phyloP scores from a whole-genome alignment of 2,113 vertebrate genomes.

The Neopipo cinnamomea region DNA sequence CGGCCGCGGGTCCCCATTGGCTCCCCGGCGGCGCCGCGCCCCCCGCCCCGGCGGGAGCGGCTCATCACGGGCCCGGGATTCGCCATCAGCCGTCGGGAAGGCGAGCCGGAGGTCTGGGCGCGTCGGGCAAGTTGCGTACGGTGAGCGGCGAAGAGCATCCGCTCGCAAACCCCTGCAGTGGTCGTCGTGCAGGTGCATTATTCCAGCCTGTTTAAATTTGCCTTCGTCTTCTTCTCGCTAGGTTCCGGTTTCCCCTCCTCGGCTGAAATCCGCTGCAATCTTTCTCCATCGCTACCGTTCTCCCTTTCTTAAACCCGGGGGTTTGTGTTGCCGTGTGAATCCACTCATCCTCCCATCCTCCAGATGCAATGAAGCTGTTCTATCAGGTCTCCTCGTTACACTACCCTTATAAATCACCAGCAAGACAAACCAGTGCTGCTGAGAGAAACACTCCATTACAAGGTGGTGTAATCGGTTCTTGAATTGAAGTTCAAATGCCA shows the following conservation, averaged over 20 bases:
- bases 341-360: not conserved
- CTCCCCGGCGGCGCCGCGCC: not conserved
- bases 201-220: not conserved
- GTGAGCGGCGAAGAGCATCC: not conserved
- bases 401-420: not conserved
- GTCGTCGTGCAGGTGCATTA: not conserved
- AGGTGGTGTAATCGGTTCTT: not conserved
- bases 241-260: not conserved
- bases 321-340: not conserved
- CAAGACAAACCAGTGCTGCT: not conserved
- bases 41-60: not conserved
- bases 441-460: not conserved
- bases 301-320: not conserved
- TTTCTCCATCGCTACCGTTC: not conserved
- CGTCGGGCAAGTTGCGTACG: not conserved
- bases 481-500: not conserved
- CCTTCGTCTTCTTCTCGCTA: not conserved
- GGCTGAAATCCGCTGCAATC: not conserved
- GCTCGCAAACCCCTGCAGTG: no score
- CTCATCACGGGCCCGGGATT: not conserved
- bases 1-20: not conserved
- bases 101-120: not conserved
- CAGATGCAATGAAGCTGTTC: no score
- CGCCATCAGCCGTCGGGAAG: not conserved
- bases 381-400: not conserved